These are phyloP conservation scores for Garrulus glandarius DNA, from an alignment of 2,797 vertebrate species.

Conservation along the genomic window DNA sequence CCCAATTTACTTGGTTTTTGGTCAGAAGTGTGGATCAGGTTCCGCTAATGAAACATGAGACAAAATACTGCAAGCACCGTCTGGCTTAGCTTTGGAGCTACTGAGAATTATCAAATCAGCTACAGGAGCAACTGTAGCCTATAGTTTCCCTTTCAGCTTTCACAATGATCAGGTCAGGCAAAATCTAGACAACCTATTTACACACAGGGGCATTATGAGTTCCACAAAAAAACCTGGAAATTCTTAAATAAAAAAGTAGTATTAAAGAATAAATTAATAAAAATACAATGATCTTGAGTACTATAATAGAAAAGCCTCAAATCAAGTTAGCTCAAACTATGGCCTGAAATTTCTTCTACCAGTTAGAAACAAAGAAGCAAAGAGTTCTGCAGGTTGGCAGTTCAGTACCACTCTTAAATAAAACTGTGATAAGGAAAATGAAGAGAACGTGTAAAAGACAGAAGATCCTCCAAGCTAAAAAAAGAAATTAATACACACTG, in stretches of 20 bases:
- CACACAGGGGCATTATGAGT: not conserved
- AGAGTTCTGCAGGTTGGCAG: not conserved
- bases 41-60: not conserved
- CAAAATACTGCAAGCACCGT: not conserved
- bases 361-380: not conserved
- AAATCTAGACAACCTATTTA: not conserved
- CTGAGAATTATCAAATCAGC: not conserved
- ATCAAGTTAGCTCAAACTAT: not conserved
- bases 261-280: not conserved
- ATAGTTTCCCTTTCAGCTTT: not conserved
- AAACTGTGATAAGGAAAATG: not conserved
- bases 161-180: not conserved
- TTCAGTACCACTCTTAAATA: not conserved
- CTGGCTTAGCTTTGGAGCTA: not conserved
- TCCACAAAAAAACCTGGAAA: not conserved
- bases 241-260: not conserved
- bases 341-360: not conserved
- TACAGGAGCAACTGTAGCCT: not conserved
- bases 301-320: not conserved
- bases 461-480: not conserved
- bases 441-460: not conserved
- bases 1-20: rapidly evolving
- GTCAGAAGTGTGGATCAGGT: not conserved
- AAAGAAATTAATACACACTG: not conserved
- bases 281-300: not conserved